Base-by-base conservation (phyloP, 2,888 invertebrate genomes). In the Ochropleura leucogaster region DNA sequence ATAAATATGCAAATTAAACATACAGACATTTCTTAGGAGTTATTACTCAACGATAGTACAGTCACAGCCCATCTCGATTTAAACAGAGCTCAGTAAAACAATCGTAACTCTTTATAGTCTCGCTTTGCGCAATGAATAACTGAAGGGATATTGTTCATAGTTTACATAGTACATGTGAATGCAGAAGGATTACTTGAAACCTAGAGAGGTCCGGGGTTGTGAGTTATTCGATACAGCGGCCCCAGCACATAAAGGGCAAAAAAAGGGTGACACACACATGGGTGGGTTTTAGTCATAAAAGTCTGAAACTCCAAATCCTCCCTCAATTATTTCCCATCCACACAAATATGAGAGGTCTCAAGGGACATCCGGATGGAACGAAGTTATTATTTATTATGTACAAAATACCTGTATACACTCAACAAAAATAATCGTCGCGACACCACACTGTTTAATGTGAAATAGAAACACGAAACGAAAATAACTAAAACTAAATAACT, bases 71-170 rank as follows among this genome's bases (percentile, higher is more conserved):
- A 75, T 80, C 55, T 55, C 55, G 65, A 30, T 72, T 64, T 71
- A 73, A 80, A 74, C 76, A 74, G 62, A 74, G 81, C 66, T 65
- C 74, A 9, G 77, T 86, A 81, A 81, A 81, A 79, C 73, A 74
- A 71, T 77, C 72, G 75, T 85, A 74, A 83, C 68, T 20, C 59
- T 86, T 85, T 86, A 84, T 70, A 57, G 69, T 77, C 73, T 69
- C 77, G 72, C 85, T 78, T 78, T 51, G 62, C 67, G 70, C 84
- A 80, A 84, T 84, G 82, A 82, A 84, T 82, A 80, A 72, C 84
- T 82, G 64, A 84, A 53, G 67, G 67, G 44, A 72, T 79, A 80
- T 82, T 72, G 67, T 80, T 83, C 71, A 72, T 72, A 82, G 71
- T 80, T 63, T 57, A 62, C 30, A 40, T 0, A 3, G 1, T 0